Percentiles rank a stretch among this genome's conserved stretches.
Conservation (phyloP, 2,113 vertebrate genomes). For the Serinus canaria region DNA sequence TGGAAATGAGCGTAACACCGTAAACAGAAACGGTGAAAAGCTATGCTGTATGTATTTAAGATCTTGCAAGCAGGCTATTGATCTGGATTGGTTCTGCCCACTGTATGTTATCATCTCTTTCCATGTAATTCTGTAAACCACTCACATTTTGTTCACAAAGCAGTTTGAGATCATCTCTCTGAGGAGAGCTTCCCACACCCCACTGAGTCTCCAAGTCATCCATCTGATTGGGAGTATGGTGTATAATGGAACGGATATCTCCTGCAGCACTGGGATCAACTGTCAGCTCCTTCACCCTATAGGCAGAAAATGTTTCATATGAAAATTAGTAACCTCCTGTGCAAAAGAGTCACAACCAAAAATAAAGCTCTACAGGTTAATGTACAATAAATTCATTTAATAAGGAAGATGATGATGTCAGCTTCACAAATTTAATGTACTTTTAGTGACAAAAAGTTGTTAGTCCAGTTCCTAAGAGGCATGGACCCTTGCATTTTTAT, state of each 20-base stretch:
- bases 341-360: neutral
- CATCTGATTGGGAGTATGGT: constrained; percentile 84
- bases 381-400: neutral
- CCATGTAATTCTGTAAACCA: neutral
- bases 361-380: constrained; percentile 25
- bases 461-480: neutral
- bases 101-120: neutral
- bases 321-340: neutral
- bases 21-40: neutral
- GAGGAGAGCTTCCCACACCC: constrained; percentile 96
- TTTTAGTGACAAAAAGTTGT: neutral
- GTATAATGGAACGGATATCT: constrained; percentile 80
- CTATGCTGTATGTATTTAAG: neutral
- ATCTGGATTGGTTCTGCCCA: neutral
- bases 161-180: constrained; percentile 96
- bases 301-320: constrained; percentile 3
- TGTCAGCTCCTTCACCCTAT: constrained; percentile 87
- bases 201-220: constrained; percentile 93
- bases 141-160: constrained; percentile 98
- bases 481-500: neutral
- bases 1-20: neutral
- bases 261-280: constrained; percentile 76
- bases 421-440: constrained; percentile 54
- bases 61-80: neutral
- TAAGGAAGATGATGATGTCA: constrained; percentile 68